Conservation (phyloP, 1,140 invertebrate species). For the Onthophagus taurus region DNA sequence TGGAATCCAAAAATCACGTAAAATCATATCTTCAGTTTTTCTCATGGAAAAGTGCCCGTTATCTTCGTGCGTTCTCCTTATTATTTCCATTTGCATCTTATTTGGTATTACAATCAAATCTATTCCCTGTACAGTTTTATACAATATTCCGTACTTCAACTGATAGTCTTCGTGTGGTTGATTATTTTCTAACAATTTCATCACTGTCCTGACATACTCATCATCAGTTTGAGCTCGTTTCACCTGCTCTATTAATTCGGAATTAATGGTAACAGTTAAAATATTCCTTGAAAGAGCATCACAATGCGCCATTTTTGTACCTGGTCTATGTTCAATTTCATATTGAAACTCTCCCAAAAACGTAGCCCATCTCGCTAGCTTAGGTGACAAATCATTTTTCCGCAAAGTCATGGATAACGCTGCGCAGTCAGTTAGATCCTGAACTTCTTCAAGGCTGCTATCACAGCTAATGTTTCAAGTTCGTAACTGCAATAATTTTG, state of each 20-base stretch:
- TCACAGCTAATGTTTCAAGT: conserved; percentile 15
- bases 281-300: conserved; percentile 21
- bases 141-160: conserved; percentile 20
- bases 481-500: conserved; percentile 21
- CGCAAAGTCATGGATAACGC: conserved; percentile 10
- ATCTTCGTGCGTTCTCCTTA: conserved; percentile 20
- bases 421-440: conserved; percentile 12
- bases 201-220: conserved; percentile 11
- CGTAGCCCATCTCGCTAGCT: conserved; percentile 21
- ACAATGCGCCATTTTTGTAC: conserved; percentile 15
- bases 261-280: too few species aligned
- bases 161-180: conserved; percentile 15
- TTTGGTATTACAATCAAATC: conserved; percentile 22
- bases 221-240: conserved; percentile 18
- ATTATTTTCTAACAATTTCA: neutral
- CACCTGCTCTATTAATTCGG: conserved; percentile 17
- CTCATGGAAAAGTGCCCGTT: conserved; percentile 23
- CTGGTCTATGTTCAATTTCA: conserved; percentile 17
- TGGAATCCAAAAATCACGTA: conserved; percentile 19
- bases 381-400: conserved; percentile 11
- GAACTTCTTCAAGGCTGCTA: conserved; percentile 10
- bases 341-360: conserved; percentile 19
- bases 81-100: conserved; percentile 15
- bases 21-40: conserved; percentile 19
- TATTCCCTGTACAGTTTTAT: conserved; percentile 14